Evolutionary conservation across 2,113 vertebrate genomes (phyloP), one percentile per base, ranked within the genome.

Genomic region (Chaetura pelagica): DNA sequence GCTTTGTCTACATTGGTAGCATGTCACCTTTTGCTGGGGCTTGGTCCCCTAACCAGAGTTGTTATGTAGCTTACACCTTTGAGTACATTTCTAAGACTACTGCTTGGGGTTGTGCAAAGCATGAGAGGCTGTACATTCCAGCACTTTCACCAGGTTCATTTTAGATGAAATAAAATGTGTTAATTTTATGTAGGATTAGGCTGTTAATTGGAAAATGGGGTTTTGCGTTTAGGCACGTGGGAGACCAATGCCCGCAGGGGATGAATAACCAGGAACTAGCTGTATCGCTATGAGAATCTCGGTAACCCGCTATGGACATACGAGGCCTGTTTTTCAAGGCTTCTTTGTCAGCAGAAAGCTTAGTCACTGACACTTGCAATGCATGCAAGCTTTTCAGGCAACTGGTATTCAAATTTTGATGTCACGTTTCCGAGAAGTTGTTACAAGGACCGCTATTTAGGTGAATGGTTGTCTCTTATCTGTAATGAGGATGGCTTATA

Each of bases 31-130:
- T 58, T 42, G 6, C 19, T n/a, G n/a, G 5, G 9, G 10, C 7
- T 46, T 51, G 15, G 40, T 1, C 66, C 7, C 0, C 24, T 71
- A 13, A 32, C 8, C 6, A 24, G 7, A 10, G 0, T 6, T 40
- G 4, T 7, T 32, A 3, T 0, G 10, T 12, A 59, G 5, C 3
- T 68, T 4, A 12, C 48, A 2, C 4, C 10, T 29, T 4, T 22
- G 6, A 32, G 32, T 23, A 0, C 2, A 0, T 34, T 0, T 55
- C 7, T 29, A 54, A 44, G 6, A 24, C 15, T 34, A 2, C 5
- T 15, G 2, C 2, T 55, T 67, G 58, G 23, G 46, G 19, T 10
- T 12, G 2, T 12, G 3, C 20, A 26, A 61, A 4, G 2, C 22
- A 4, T 2, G 14, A 12, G 9, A 27, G 40, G 10, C 2, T 2